phyloP scores from a whole-genome alignment of 1,140 invertebrate genomes.

The Bombus superbus region DNA sequence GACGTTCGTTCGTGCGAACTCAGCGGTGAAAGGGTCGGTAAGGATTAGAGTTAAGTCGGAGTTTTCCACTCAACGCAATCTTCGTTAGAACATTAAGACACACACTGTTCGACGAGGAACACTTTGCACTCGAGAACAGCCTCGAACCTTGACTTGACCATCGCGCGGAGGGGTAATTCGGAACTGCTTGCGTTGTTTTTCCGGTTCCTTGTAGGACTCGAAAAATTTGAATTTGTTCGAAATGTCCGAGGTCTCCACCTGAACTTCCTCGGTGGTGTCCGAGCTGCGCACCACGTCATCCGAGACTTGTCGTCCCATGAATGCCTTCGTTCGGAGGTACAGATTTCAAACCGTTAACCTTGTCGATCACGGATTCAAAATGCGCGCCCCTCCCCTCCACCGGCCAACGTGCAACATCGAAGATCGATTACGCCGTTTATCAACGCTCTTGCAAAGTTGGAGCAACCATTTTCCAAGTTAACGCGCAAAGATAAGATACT shows the following conservation, averaged over 20 bases:
- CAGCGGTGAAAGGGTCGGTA: neutral
- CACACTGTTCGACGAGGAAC: neutral
- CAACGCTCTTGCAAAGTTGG: neutral
- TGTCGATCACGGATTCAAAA: neutral
- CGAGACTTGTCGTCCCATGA: conserved; percentile 84
- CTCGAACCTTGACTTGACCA: conserved; percentile 85
- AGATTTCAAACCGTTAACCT: conserved; percentile 29
- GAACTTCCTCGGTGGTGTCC: conserved; percentile 89
- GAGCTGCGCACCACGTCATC: conserved; percentile 89
- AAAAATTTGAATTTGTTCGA: conserved; percentile 95
- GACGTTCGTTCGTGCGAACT: too few species aligned
- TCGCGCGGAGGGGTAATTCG: conserved; percentile 94
- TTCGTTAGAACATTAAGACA: neutral
- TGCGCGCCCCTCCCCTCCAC: neutral
- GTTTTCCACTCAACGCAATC: neutral
- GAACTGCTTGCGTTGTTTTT: conserved; percentile 89
- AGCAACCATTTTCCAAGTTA: too few species aligned
- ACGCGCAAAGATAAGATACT: too few species aligned
- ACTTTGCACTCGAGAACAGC: conserved; percentile 19
- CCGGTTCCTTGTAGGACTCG: conserved; percentile 91
- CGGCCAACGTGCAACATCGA: neutral
- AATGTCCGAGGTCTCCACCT: conserved; percentile 91
- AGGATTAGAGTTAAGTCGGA: neutral
- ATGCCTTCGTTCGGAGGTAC: conserved; percentile 76
- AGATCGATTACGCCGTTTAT: neutral